Evolutionary conservation across 2,797 vertebrate species (phyloP).

Genomic region (Amazona finschi): DNA sequence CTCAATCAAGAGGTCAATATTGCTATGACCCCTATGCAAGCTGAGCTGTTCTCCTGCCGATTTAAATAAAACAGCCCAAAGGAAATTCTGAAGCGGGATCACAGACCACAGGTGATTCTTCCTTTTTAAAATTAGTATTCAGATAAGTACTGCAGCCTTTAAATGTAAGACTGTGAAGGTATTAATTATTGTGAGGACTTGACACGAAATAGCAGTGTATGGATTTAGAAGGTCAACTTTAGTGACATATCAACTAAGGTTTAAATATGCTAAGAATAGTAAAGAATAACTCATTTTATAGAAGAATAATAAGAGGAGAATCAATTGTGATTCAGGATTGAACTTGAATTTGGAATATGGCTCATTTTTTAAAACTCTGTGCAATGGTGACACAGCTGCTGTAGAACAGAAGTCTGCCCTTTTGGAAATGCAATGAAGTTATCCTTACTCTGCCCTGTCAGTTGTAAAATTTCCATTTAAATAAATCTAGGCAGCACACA

Average conservation of each 20-base stretch:
- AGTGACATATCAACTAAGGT: background rate
- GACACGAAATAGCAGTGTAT: background rate
- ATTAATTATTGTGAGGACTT: conserved; percentile 9
- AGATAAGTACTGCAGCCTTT: background rate
- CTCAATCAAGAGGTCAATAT: conserved; percentile 43
- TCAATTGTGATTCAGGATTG: background rate
- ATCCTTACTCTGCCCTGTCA: background rate
- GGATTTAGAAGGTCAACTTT: background rate
- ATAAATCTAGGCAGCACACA: background rate
- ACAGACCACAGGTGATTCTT: background rate
- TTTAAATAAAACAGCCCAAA: conserved; percentile 35
- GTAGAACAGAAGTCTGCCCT: background rate
- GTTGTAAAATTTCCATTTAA: background rate
- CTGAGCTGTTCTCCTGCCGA: conserved; percentile 19
- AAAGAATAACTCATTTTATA: background rate
- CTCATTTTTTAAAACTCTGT: background rate
- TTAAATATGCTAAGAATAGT: background rate
- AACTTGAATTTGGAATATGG: background rate
- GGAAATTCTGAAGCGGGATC: conserved; percentile 4
- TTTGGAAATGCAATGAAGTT: background rate
- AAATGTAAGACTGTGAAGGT: background rate
- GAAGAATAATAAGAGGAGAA: background rate
- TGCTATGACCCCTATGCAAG: background rate
- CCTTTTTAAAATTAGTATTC: background rate
- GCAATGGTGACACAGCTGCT: background rate